A percentile compares a stretch with the other conserved stretches of the same genome.
Conservation (phyloP, 2,888 invertebrate genomes). For the Caenorhabditis parvicauda region DNA sequence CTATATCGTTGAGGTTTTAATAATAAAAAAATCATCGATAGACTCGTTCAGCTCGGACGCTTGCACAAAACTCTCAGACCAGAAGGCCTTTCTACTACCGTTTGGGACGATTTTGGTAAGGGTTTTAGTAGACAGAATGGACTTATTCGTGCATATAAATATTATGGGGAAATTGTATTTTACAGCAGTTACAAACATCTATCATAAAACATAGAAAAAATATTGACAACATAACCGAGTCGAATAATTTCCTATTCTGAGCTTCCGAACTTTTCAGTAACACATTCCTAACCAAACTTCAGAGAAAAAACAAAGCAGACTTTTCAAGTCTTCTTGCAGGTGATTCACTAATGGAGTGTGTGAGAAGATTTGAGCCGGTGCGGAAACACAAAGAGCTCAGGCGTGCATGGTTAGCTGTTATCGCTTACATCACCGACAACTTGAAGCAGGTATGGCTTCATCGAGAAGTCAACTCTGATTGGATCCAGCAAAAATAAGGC, state of each 20-base stretch:
- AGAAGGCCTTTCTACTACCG: constrained; percentile 44
- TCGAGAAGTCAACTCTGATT: background rate
- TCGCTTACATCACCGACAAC: constrained; percentile 56
- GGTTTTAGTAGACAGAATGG: no score
- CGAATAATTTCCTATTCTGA: background rate
- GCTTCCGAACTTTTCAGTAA: background rate
- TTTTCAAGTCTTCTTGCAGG: constrained; percentile 34
- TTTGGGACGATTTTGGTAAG: constrained; percentile 59
- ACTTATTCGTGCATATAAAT: no score
- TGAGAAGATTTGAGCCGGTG: constrained; percentile 45
- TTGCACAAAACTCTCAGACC: constrained; percentile 41
- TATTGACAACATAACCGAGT: no score
- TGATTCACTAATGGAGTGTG: constrained; percentile 51
- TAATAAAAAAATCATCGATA: background rate
- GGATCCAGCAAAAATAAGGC: background rate
- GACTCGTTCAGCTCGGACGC: constrained; percentile 32
- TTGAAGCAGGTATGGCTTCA: constrained; percentile 44
- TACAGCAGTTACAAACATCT: no score
- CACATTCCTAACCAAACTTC: no score
- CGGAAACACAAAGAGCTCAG: constrained; percentile 56
- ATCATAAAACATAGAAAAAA: no score
- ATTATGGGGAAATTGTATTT: no score
- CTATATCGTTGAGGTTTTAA: constrained; percentile 41
- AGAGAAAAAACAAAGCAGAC: no score
- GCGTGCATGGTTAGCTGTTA: constrained; percentile 54